These are phyloP conservation scores for Coremacera marginata DNA, from an alignment of 2,888 invertebrate genomes.

Conservation along the genomic window DNA sequence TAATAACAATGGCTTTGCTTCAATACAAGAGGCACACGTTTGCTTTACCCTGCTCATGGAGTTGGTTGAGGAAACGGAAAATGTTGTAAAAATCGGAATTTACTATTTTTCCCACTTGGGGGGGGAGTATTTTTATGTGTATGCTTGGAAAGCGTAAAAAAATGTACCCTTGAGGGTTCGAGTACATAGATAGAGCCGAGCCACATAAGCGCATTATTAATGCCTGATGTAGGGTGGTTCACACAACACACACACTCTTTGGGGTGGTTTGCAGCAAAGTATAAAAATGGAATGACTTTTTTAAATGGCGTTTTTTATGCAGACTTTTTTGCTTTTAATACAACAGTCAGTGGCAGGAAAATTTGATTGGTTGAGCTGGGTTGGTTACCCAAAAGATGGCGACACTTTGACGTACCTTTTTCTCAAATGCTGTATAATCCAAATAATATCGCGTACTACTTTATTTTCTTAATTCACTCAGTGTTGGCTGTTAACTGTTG, in stretches of 20 bases:
- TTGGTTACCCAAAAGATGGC: not conserved
- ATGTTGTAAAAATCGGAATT: constrained; percentile 44
- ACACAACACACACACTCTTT: not conserved
- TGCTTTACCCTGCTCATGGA: not conserved
- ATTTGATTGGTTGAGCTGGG: constrained; percentile 21
- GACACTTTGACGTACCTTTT: constrained; percentile 6
- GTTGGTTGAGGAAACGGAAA: constrained; percentile 14
- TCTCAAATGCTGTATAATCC: not conserved
- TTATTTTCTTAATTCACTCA: not conserved
- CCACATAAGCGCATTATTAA: constrained; percentile 45
- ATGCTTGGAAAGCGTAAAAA: not conserved
- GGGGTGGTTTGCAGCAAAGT: constrained; percentile 26
- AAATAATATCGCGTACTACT: not conserved
- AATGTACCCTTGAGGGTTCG: constrained; percentile 8
- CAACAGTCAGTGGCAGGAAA: not conserved
- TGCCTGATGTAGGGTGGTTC: constrained; percentile 23
- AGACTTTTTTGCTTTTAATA: constrained; percentile 6
- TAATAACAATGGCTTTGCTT: constrained; percentile 14
- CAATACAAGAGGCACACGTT: not conserved
- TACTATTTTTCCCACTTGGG: constrained; percentile 26
- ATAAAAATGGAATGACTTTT: not conserved
- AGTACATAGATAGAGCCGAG: constrained; percentile 26
- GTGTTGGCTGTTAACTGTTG: constrained; percentile 3
- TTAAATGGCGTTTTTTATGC: constrained; percentile 10
- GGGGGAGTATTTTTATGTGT: constrained; percentile 38